Percentiles rank a stretch among this genome's conserved stretches.
phyloP scores from a whole-genome alignment of 2,888 invertebrate genomes.

The Dynastes hyllus region DNA sequence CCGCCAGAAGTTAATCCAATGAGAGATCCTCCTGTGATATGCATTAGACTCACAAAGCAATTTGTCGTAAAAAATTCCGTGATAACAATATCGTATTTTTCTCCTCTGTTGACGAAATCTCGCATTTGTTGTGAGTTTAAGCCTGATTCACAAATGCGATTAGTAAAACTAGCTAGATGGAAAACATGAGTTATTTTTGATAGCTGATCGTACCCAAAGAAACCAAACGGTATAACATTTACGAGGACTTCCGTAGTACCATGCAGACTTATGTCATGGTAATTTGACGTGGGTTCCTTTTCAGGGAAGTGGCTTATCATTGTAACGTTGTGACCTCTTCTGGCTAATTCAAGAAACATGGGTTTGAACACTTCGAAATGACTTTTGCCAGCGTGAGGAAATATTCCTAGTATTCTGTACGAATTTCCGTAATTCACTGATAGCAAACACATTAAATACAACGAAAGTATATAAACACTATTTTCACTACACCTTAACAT shows the following conservation, averaged over 20 bases:
- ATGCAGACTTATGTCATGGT: conserved; percentile 54
- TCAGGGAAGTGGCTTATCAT: conserved; percentile 78
- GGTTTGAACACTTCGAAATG: conserved; percentile 80
- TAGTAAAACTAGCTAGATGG: conserved; percentile 25
- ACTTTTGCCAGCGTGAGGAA: conserved; percentile 81
- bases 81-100: conserved; percentile 78
- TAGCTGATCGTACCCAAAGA: conserved; percentile 5
- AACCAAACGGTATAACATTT: conserved; percentile 35
- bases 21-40: conserved; percentile 75
- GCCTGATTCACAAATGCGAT: conserved; percentile 48
- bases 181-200: conserved; percentile 21
- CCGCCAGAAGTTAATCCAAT: conserved; percentile 73
- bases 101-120: conserved; percentile 67
- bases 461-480: neutral
- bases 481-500: no score
- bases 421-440: conserved; percentile 1
- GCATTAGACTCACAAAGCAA: conserved; percentile 78
- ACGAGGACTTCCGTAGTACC: conserved; percentile 45
- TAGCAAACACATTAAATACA: conserved; percentile 4
- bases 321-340: conserved; percentile 79
- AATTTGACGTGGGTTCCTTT: conserved; percentile 49
- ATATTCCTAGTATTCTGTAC: conserved; percentile 77
- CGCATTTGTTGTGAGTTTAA: conserved; percentile 66
- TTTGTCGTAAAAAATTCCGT: conserved; percentile 81
- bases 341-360: conserved; percentile 76